Conservation (phyloP, 2,888 invertebrate species). For the Zhuqinia jingwanae region DNA sequence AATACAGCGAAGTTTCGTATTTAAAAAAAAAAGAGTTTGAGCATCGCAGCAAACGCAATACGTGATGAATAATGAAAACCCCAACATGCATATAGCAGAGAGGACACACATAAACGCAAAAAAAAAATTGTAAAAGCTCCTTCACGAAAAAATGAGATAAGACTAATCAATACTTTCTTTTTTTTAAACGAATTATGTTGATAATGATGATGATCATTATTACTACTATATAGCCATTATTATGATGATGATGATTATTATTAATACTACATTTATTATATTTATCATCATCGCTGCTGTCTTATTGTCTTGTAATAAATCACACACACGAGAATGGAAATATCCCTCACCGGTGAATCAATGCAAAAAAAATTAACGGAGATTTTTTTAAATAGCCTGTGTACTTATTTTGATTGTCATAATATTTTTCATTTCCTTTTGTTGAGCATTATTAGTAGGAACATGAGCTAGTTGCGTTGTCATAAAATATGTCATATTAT, state of each 20-base stretch:
- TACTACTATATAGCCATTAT: slow-evolving; percentile 44
- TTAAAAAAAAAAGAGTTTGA: too few species aligned
- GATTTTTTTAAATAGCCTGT: background rate
- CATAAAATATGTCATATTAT: background rate
- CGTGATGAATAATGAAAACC: slow-evolving; percentile 21
- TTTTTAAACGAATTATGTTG: slow-evolving; percentile 59
- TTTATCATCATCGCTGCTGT: slow-evolving; percentile 55
- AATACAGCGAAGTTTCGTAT: background rate
- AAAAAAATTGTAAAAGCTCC: background rate
- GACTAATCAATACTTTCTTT: slow-evolving; percentile 72
- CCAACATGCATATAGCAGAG: background rate
- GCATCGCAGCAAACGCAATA: background rate
- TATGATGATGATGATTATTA: slow-evolving; percentile 36
- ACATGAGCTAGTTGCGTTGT: too few species aligned
- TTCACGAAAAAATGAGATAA: slow-evolving; percentile 47
- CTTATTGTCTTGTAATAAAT: slow-evolving; percentile 70
- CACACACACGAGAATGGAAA: slow-evolving; percentile 54
- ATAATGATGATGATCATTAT: slow-evolving; percentile 35
- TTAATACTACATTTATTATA: slow-evolving; percentile 13
- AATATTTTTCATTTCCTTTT: background rate
- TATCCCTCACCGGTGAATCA: slow-evolving; percentile 66
- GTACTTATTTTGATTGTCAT: background rate
- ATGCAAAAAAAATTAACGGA: slow-evolving; percentile 6
- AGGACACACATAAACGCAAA: background rate
- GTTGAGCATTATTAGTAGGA: too few species aligned